Percentiles rank a stretch among this genome's conserved stretches.
phyloP scores from a whole-genome alignment of 2,888 invertebrate genomes.

The Eremobia ochroleuca region DNA sequence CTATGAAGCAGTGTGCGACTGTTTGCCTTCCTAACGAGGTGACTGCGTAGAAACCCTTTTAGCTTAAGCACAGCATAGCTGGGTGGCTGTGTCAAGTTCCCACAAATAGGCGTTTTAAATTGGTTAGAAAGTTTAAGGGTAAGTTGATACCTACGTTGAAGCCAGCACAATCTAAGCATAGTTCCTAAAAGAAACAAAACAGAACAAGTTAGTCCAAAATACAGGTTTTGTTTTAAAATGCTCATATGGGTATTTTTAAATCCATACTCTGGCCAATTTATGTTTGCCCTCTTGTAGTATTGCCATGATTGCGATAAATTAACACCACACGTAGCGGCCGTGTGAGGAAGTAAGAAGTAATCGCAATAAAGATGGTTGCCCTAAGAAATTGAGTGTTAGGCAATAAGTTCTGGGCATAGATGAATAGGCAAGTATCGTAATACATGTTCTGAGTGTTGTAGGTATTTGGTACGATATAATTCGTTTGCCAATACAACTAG shows the following conservation, averaged over 20 bases:
- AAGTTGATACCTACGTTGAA: neutral
- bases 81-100: neutral
- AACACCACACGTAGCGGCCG: conserved; percentile 62
- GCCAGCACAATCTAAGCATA: neutral
- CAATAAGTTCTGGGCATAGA: conserved; percentile 59
- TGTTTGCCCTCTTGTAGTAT: conserved; percentile 49
- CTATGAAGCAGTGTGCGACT: neutral
- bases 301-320: conserved; percentile 73
- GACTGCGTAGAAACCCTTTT: neutral
- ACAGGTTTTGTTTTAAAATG: neutral
- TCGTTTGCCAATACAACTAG: conserved; percentile 6
- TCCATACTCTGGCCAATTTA: conserved; percentile 37
- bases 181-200: neutral
- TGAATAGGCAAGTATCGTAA: conserved; percentile 41
- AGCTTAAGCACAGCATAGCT: neutral
- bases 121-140: neutral
- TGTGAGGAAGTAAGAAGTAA: conserved; percentile 65
- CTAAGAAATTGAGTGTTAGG: conserved; percentile 69
- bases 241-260: neutral
- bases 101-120: neutral
- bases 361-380: conserved; percentile 61
- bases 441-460: conserved; percentile 36
- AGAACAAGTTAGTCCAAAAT: neutral
- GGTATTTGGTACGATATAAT: conserved; percentile 21
- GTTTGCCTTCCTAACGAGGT: neutral